These are phyloP conservation scores for Paralichthys olivaceus DNA, from an alignment of 2,113 vertebrate genomes.

Conservation along the genomic window DNA sequence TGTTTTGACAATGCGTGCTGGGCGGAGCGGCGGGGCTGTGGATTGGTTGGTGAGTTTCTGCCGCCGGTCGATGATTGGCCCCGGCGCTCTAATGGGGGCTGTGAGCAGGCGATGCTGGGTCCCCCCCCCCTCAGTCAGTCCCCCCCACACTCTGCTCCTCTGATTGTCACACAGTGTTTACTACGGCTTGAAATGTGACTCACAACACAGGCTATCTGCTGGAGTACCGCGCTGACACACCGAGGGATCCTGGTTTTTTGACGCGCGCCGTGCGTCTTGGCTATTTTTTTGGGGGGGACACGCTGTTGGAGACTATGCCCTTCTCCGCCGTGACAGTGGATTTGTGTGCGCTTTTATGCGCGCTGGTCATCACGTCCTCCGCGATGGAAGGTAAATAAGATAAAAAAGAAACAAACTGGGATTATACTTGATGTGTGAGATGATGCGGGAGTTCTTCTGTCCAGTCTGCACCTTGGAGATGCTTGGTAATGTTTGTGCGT, in stretches of 20 bases:
- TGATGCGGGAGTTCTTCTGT: not conserved
- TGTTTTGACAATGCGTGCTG: constrained; percentile 77
- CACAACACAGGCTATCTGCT: constrained; percentile 72
- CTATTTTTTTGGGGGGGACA: constrained; percentile 46
- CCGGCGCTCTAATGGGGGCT: constrained; percentile 60
- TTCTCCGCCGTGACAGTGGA: constrained; percentile 83
- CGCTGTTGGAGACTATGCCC: constrained; percentile 70
- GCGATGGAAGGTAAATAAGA: constrained; percentile 85
- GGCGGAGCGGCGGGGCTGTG: constrained; percentile 60
- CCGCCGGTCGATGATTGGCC: constrained; percentile 77
- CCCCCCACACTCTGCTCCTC: constrained; percentile 61
- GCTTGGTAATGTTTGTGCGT: not conserved
- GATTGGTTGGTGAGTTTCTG: constrained; percentile 79
- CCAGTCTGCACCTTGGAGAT: not conserved
- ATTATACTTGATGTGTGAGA: constrained; percentile 20
- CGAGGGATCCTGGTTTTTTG: constrained; percentile 69
- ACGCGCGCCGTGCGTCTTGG: constrained; percentile 76
- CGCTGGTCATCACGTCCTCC: constrained; percentile 77
- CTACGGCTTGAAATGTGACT: constrained; percentile 85
- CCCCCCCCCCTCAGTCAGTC: constrained; percentile 43
- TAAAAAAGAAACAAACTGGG: not conserved
- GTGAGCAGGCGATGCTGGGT: constrained; percentile 61
- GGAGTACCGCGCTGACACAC: constrained; percentile 79
- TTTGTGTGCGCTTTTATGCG: constrained; percentile 82
- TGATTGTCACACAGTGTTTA: constrained; percentile 82